Percentiles rank a stretch among this genome's conserved stretches.
phyloP scores from a whole-genome alignment of 1,140 invertebrate genomes.

The Neuroterus valhalla region DNA sequence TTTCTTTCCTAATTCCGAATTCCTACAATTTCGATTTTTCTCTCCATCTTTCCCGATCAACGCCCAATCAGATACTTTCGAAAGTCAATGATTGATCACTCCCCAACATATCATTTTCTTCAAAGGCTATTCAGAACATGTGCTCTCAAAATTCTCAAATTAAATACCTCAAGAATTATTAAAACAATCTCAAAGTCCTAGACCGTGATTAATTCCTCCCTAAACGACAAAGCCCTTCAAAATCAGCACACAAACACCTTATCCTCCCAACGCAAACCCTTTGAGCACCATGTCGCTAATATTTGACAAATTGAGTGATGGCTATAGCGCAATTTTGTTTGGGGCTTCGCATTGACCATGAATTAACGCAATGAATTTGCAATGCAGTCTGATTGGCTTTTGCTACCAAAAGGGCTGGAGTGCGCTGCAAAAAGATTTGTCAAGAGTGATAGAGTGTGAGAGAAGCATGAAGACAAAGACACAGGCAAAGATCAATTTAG shows the following conservation, averaged over 20 bases:
- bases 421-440: slow-evolving; percentile 1
- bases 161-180: no score
- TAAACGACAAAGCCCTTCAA: background rate
- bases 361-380: slow-evolving; percentile 21
- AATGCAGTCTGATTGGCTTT: background rate
- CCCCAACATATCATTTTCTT: no score
- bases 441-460: slow-evolving; percentile 5
- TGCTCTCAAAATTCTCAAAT: no score
- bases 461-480: no score
- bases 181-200: background rate
- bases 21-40: no score
- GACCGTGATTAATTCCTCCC: background rate
- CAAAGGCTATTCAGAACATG: no score
- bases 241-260: background rate
- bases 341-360: slow-evolving; percentile 16
- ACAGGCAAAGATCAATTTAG: no score
- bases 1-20: no score
- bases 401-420: slow-evolving; percentile 8
- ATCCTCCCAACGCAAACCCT: background rate
- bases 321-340: slow-evolving; percentile 10
- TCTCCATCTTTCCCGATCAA: no score
- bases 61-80: no score
- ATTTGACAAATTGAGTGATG: slow-evolving; percentile 15
- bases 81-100: no score
- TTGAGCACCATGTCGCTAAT: background rate